A percentile compares a stretch with the other conserved stretches of the same genome.
phyloP scores from a whole-genome alignment of 2,888 invertebrate species.

The Poecilus cupreus region DNA sequence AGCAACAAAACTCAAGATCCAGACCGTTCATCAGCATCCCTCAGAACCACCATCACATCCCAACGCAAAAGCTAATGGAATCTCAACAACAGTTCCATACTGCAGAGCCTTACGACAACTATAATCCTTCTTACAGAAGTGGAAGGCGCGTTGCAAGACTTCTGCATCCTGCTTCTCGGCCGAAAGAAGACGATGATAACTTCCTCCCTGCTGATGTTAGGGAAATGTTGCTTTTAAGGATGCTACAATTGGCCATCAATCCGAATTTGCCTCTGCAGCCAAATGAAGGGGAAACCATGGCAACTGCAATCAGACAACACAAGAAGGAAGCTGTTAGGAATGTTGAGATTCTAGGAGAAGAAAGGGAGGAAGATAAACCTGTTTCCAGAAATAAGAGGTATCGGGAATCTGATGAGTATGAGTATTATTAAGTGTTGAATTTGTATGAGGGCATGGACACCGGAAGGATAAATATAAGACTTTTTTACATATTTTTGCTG shows the following conservation, averaged over 20 bases:
- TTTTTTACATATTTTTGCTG: not conserved
- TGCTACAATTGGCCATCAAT: conserved; percentile 84
- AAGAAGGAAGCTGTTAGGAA: conserved; percentile 80
- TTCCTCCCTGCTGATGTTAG: conserved; percentile 82
- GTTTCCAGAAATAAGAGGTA: conserved; percentile 69
- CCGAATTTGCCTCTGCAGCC: conserved; percentile 73
- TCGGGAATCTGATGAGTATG: conserved; percentile 67
- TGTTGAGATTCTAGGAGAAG: conserved; percentile 83
- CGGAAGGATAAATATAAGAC: too few relatives aligned
- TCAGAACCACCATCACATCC: conserved; percentile 37
- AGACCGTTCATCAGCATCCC: conserved; percentile 60
- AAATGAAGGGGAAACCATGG: conserved; percentile 66
- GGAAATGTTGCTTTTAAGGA: conserved; percentile 82
- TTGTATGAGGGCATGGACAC: not conserved
- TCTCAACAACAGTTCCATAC: conserved; percentile 40
- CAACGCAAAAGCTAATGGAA: conserved; percentile 49
- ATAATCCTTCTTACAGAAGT: conserved; percentile 64
- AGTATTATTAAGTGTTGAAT: conserved; percentile 61
- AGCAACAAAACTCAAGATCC: conserved; percentile 25
- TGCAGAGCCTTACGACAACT: conserved; percentile 13
- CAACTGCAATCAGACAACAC: conserved; percentile 73
- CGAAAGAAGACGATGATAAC: conserved; percentile 73
- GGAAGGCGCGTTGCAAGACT: conserved; percentile 69
- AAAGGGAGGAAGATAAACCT: conserved; percentile 71
- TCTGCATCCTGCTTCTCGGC: conserved; percentile 61